Evolutionary conservation across 2,113 vertebrate genomes (phyloP), one percentile per base, ranked within the genome.

Genomic region (Pogona vitticeps): DNA sequence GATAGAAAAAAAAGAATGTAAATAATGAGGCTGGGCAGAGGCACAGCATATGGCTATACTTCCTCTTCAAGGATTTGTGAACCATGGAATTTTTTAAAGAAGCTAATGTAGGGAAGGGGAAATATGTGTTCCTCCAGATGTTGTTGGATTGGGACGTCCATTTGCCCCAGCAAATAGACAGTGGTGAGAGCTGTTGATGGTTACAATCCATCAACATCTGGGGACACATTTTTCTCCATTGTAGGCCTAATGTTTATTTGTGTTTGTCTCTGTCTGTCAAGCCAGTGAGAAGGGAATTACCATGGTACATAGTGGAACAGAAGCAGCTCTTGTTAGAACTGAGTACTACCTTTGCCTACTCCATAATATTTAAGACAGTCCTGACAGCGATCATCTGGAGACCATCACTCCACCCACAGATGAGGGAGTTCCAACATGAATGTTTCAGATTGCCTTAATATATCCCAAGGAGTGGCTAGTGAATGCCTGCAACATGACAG

Each of bases 401-500:
- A 82, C 80, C 71, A 33, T 80, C 31, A 33, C 87, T 89, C 89
- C 10, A 86, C 40, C 77, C 76, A 82, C 0, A 5, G 58, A 5
- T 81, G 7, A 65, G 23, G 23, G 21, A 86, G 23, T 3, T 91
- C 67, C 86, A 23, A 21, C 18, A 31, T 61, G 15, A 56, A 20
- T 36, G 61, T 38, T 65, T 75, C 42, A 52, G 23, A 28, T 52
- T 88, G 72, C 70, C 84, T 89, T 93, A 38, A 90, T 76, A 78
- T 93, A 67, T 89, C 90, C 80, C 68, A 40, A 83, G 90, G 88
- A 20, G 17, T 23, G 70, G 84, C 87, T 79, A 38, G 82, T 18
- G 10, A 72, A 72, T 90, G 82, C 85, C 67, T 88, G 33, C 76
- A 17, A 63, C 23, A 90, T 86, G 67, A 90, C 77, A 88, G 89